Evolutionary conservation across 2,888 invertebrate genomes (phyloP), one percentile per base, ranked within the genome.

Genomic region (Eumacrocentrus americanus): DNA sequence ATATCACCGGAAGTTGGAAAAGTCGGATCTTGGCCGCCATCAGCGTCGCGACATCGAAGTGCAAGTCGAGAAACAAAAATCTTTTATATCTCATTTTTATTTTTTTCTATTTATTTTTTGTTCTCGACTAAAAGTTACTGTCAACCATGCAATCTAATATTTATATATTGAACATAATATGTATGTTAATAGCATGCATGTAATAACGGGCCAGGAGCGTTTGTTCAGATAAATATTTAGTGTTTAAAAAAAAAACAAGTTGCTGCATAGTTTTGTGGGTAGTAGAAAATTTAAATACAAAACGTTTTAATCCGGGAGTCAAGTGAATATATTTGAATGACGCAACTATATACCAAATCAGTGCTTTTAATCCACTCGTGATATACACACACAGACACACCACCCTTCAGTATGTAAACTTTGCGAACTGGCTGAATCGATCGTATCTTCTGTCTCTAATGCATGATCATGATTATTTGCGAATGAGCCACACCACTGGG

Each of bases 61-160:
- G 14, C 18, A 3, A 18, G n/a, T 11, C 3, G 18, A 44, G 5
- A 42, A 9, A 42, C 16, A 11, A 44, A 22, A 20, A 29, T 29
- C 29, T 29, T 29, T 29, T 29, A 9, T 29, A 29, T 29, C 9
- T 3, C n/a, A 3, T 23, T 23, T 46, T 46, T 22, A 22, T 46
- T 22, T 5, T 42, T 22, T 44, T 22, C 20, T 44, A 20, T 4
- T 44, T 6, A 22, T 20, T 29, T 29, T 29, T 4, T 29, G 4
- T 29, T 29, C 29, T 29, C 29, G 9, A 29, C 29, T 4, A 29
- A 9, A 29, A 9, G 4, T 29, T 29, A n/a, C n/a, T n/a, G 18
- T 40, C 38, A 18, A 40, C 38, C 22, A 22, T 44, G 44, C 46
- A 46, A 25, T 42, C 20, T 42, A 42, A 42, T 42, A 42, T 42